Evolutionary conservation across 2,797 vertebrate species (phyloP), one percentile per base, ranked within the genome.

Genomic region (Hybognathus amarus): DNA sequence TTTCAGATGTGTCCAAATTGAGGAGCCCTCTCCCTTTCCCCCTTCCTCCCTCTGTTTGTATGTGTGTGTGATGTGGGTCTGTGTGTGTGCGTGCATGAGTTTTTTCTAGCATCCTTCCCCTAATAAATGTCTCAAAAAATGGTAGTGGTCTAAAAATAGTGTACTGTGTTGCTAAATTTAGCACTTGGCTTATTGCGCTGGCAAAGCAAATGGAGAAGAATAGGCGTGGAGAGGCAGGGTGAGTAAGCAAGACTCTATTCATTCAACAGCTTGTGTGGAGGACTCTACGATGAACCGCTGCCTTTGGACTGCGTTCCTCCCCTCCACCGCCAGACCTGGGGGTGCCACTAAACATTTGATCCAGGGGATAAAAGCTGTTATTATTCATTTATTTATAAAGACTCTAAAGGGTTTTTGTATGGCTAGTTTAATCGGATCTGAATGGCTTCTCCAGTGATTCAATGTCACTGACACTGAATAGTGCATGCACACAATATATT

Each of bases 111-210:
- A 87, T 90, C 91, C 86, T 92, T 94, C 95, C 92, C 93, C 94
- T 96, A 96, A 97, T 96, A 96, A 97, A 96, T 95, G 94, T 94
- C 94, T 96, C 91, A 94, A 96, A 94, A 97, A 96, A 94, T 95
- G 94, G 92, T 96, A 94, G 95, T 93, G 94, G 92, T 92, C 97
- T 98, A 98, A 98, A 99, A 97, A 98, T 99, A 99, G 96, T 94
- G 94, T 93, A 90, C 92, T 91, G 93, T 91, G 90, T 93, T 83
- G 91, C 96, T 98, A 98, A 98, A 99, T 97, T 97, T 99, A 98
- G 96, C 91, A 40, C 85, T 91, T 95, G 92, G 95, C 94, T 92
- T 92, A 93, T 92, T 92, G 94, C 92, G 94, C 93, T 96, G 96
- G 96, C 96, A 95, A 96, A 94, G 95, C 97, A 96, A 96, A 96